These are phyloP conservation scores for Cercopithecus mona DNA, from an alignment of 2,113 vertebrate genomes.

Conservation along the genomic window DNA sequence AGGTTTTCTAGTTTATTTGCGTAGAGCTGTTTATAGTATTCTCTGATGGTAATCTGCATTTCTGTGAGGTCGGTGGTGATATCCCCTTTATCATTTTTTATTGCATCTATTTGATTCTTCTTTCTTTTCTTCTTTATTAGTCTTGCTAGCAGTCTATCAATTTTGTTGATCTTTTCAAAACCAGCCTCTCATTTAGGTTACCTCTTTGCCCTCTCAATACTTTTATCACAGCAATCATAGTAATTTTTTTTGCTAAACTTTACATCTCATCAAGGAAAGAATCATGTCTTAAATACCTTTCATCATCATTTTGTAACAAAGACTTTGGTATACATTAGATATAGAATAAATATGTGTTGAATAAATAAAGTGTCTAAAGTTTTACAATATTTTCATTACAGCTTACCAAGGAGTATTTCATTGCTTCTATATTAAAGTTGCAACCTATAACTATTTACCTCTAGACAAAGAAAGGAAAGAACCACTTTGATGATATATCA, in stretches of 20 bases:
- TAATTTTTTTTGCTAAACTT: not conserved
- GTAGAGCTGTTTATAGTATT: no score
- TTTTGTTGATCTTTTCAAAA: no score
- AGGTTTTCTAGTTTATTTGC: no score
- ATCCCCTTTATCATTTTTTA: no score
- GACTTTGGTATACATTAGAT: not conserved
- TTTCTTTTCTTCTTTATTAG: no score
- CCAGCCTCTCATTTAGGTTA: not conserved
- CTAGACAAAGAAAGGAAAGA: not conserved
- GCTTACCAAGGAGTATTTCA: not conserved
- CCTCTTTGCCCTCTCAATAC: not conserved
- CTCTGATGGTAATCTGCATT: no score
- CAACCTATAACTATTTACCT: not conserved
- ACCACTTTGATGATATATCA: not conserved
- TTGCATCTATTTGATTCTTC: no score
- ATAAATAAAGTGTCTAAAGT: not conserved
- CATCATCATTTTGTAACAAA: not conserved
- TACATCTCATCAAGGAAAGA: not conserved
- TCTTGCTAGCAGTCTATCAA: no score
- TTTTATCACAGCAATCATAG: not conserved
- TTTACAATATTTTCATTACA: not conserved
- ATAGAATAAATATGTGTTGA: constrained; percentile 26
- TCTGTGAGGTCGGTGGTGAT: no score
- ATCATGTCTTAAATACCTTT: not conserved
- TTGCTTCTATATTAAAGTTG: not conserved